Evolutionary conservation across 2,888 invertebrate species (phyloP).

Genomic region (Oxytorus armatus): DNA sequence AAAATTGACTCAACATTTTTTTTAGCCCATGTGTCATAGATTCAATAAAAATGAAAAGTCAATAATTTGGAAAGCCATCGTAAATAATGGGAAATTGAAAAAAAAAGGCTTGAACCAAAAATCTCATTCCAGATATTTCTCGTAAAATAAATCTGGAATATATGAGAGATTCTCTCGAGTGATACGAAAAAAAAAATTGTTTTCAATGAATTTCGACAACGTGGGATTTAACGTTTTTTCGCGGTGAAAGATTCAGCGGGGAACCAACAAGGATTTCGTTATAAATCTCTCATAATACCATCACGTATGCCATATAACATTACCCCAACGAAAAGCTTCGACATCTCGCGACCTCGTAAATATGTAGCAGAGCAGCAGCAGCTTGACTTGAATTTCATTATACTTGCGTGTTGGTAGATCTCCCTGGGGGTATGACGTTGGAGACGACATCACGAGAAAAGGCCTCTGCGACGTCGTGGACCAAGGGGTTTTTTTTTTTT

Average conservation of each 20-base stretch:
- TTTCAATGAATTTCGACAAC: constrained; percentile 42
- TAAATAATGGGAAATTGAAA: too few species aligned
- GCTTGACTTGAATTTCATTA: constrained; percentile 58
- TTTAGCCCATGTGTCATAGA: too few species aligned
- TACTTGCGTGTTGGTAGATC: constrained; percentile 8
- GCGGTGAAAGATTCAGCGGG: constrained; percentile 3
- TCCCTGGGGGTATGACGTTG: background rate
- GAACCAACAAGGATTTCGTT: constrained; percentile 39
- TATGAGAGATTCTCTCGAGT: too few species aligned
- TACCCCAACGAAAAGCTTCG: constrained; percentile 38
- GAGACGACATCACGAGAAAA: background rate
- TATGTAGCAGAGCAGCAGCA: constrained; percentile 40
- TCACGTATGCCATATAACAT: constrained; percentile 34
- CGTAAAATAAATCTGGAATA: too few species aligned
- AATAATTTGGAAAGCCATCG: too few species aligned
- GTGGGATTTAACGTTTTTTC: constrained; percentile 32
- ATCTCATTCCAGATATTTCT: too few species aligned
- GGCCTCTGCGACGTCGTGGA: too few species aligned
- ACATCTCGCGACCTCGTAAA: constrained; percentile 50
- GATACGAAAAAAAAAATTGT: background rate
- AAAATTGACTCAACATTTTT: too few species aligned
- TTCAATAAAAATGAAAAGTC: too few species aligned
- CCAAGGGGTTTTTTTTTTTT: background rate
- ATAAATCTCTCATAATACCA: constrained; percentile 56
- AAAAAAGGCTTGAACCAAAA: too few species aligned